A percentile compares a stretch with the other conserved stretches of the same genome.
Evolutionary conservation across 2,888 invertebrate genomes (phyloP).

Genomic region (Dolichopus griseipennis): DNA sequence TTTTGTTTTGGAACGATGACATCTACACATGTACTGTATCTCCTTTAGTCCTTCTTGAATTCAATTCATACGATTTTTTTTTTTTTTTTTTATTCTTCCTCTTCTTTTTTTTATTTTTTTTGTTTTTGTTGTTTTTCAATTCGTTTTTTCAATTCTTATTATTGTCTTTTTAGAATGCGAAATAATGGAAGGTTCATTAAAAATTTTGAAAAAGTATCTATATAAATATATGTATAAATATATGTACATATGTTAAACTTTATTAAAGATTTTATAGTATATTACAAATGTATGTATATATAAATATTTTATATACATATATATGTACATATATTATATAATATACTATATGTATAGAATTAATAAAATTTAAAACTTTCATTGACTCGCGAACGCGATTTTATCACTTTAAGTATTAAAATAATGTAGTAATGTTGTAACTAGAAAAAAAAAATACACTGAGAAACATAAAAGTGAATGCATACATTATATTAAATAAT

Average conservation of each 20-base stretch:
- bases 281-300: neutral
- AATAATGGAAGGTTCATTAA: constrained; percentile 12
- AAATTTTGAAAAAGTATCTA: neutral
- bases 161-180: constrained; percentile 1
- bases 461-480: neutral
- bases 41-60: constrained; percentile 15
- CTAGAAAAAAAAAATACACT: neutral
- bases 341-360: neutral
- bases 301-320: neutral
- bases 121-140: too few relatives aligned
- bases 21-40: constrained; percentile 24
- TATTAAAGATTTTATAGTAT: too few relatives aligned
- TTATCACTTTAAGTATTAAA: neutral
- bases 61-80: neutral
- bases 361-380: constrained; percentile 1
- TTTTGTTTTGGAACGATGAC: constrained; percentile 24
- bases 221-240: neutral
- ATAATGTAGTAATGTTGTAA: neutral
- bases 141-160: neutral
- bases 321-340: neutral
- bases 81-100: neutral
- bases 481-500: neutral
- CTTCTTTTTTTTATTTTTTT: neutral
- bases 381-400: constrained; percentile 6
- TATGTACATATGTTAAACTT: neutral